A percentile compares a stretch with the other conserved stretches of the same genome.
Evolutionary conservation across 2,113 vertebrate genomes (phyloP).

Genomic region (Gymnarchus niloticus): DNA sequence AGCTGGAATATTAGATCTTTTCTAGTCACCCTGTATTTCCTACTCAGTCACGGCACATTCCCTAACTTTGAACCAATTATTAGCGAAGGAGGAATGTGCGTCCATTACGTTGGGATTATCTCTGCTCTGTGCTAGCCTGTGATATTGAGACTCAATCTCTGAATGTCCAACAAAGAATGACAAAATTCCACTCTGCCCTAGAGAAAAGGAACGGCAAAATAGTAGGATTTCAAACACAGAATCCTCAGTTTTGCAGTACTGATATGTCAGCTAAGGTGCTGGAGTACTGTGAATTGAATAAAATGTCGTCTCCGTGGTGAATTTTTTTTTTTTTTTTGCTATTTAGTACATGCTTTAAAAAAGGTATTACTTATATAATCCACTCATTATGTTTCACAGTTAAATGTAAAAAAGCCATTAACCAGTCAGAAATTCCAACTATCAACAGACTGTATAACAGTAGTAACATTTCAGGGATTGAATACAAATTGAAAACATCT

Average conservation of each 20-base stretch:
- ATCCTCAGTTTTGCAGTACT: not conserved
- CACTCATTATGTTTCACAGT: not conserved
- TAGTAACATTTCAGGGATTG: not conserved
- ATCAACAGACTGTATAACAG: not conserved
- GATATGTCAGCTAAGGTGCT: not conserved
- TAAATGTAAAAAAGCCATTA: not conserved
- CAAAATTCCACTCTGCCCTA: not conserved
- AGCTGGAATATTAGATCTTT: too few relatives aligned
- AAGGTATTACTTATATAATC: too few relatives aligned
- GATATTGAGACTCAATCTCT: not conserved
- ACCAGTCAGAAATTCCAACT: not conserved
- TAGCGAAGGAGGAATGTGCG: not conserved
- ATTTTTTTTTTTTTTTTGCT: too few relatives aligned
- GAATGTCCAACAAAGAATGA: not conserved
- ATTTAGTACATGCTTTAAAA: too few relatives aligned
- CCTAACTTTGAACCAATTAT: not conserved
- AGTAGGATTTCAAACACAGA: not conserved
- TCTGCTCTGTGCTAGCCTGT: not conserved
- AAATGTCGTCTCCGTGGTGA: too few relatives aligned
- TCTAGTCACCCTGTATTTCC: not conserved
- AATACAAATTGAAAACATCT: not conserved
- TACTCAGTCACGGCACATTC: not conserved
- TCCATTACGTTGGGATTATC: not conserved
- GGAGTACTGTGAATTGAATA: not conserved
- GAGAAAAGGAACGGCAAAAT: not conserved